Base-by-base conservation (phyloP, 2,113 vertebrate genomes). In the Hucho hucho region DNA sequence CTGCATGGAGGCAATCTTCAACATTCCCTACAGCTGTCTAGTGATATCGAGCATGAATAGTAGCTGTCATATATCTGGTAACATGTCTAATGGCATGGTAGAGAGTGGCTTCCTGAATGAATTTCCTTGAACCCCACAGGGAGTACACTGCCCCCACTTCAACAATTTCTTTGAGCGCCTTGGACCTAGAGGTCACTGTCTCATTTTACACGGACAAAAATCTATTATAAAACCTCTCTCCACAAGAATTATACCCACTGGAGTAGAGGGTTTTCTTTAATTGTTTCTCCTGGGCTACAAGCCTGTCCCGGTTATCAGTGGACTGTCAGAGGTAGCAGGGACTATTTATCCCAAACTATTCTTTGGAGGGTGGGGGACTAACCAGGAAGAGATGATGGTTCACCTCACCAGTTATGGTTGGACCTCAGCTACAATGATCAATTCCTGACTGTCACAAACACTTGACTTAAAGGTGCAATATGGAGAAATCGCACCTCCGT, bases 181-280 rank as follows among this genome's bases (percentile, higher is more conserved):
- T 58, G 80, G 85, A 87, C 88, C 87, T 84, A 69, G 89, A 92
- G 92, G 92, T 93, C 92, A 93, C 85, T 73, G 37, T 91, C 87
- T 93, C 90, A 93, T 91, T 93, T 93, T 90, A 88, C 87, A 89
- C 87, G 1, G 86, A 87, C 91, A 89, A 89, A 93, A 93, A 91
- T 93, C 92, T 92, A 93, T 93, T 93, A 93, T 83, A 87, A 87
- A 93, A 88, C 87, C 89, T 92, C 86, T 90, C 87, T 80, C 37
- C 84, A 70, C 87, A 85, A 74, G 87, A 80, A 78, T 84, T 91
- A 88, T 88, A 87, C 74, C 89, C 89, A 74, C 70, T 53, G 82
- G 86, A 74, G 78, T 84, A 86, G 80, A 72, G 86, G 64, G 71
- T 79, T 77, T 84, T 73, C 81, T 88, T 85, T 93, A 92, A 93